Evolutionary conservation across 2,113 vertebrate species (phyloP), one percentile per base, ranked within the genome.

Genomic region (Coregonus clupeaformis): DNA sequence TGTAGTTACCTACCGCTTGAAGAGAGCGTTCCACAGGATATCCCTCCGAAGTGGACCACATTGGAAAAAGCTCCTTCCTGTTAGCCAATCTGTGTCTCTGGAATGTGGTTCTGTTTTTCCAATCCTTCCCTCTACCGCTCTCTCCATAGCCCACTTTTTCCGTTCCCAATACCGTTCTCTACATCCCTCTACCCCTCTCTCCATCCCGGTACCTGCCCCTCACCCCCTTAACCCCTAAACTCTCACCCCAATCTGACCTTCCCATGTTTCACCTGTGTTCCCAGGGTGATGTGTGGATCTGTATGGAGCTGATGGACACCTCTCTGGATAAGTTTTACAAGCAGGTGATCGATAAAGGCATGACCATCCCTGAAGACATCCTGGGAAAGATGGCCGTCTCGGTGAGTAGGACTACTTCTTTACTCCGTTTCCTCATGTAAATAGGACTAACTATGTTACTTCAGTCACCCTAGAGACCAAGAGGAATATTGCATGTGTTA

Each of bases 291-390:
- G 97, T 98, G 42, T 99, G 97, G 97, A 99, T 98, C 88, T 99
- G 97, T 84, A 99, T 99, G 97, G 97, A 99, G 89, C 92, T 99
- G 83, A 98, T 99, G 97, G 97, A 98, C 88, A 99, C 97, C 0
- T 99, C 97, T 5, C 90, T 99, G 88, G 97, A 98, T 85, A 99
- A 99, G 82, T 99, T 99, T 91, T 99, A 98, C 91, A 99, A 98
- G 85, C 94, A 96, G 12, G 97, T 99, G 72, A 97, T 97, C 49
- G 97, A 99, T 90, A 97, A 96, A 89, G 94, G 94, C 57, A 90
- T 94, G 87, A 94, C 85, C 0, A 98, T 99, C 85, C 97, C 96
- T 0, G 97, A 99, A 85, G 96, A 98, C 85, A 98, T 98, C 87
- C 85, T 99, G 88, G 97, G 97, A 36, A 99, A 99, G 92, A 98